Evolutionary conservation across 2,113 vertebrate species (phyloP), one percentile per base, ranked within the genome.

Genomic region (Myrmecophaga tridactyla): DNA sequence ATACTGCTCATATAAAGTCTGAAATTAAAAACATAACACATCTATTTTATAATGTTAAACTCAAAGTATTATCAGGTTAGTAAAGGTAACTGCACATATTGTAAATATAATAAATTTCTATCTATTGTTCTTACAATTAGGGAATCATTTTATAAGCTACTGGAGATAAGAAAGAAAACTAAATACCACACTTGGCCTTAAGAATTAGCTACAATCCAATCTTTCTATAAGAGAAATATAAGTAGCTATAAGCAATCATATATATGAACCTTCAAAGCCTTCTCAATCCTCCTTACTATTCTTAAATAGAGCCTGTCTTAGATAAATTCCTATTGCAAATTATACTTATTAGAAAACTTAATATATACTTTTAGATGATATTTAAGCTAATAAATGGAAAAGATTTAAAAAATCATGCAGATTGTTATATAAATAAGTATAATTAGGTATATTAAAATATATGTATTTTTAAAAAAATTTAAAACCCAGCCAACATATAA

Each of bases 1-100:
- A 94, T 98, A 99, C 46, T 98, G 98, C 31, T 98, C 98, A 94
- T 99, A 99, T 92, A 99, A 98, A 96, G 97, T 98, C 99, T 99
- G 97, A 96, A 98, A 98, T 94, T 78, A 90, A 97, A 98, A 76
- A 96, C 15, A 96, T 23, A 96, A n/a, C 27, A 96, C 20, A 91
- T 60, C 3, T 51, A 31, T 73, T 92, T 84, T 88, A 17, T 41
- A 96, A 94, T 34, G 31, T 90, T 85, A 72, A 86, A 41, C 75
- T 94, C 72, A 92, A 48, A 53, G 29, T 58, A 65, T 89, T 86
- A 78, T 62, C 69, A 72, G 36, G 84, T 81, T 84, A 95, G 58
- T 85, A 89, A 86, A 86, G 13, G 29, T 58, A 86, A 86, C 21
- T 70, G 12, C 5, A 84, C 4, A 69, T 82, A 90, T 86, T 95